These are phyloP conservation scores for Denticeps clupeoides DNA, from an alignment of 2,797 vertebrate genomes.

Conservation along the genomic window DNA sequence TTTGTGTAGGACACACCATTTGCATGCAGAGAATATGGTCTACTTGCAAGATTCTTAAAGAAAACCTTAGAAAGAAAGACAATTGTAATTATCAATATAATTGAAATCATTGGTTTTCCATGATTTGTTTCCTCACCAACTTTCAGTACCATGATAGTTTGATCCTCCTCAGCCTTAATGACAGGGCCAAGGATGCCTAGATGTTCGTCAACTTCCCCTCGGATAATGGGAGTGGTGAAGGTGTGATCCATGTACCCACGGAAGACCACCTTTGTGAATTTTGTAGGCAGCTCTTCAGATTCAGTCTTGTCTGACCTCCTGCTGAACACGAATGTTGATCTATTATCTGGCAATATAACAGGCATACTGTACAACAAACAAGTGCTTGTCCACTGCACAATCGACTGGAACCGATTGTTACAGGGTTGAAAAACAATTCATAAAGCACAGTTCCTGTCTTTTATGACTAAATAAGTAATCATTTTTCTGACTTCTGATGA, in stretches of 20 bases:
- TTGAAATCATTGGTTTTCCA: background rate
- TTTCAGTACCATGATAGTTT: slow-evolving; percentile 70
- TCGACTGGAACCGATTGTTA: too few species aligned
- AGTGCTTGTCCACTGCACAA: too few species aligned
- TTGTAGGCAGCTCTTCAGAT: slow-evolving; percentile 35
- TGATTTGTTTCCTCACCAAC: background rate
- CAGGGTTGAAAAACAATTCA: too few species aligned
- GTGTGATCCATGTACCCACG: slow-evolving; percentile 71
- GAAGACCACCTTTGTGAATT: slow-evolving; percentile 79
- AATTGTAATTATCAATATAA: background rate
- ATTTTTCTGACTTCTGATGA: too few species aligned
- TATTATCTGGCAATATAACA: too few species aligned
- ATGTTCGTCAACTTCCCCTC: slow-evolving; percentile 77
- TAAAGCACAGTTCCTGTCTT: too few species aligned
- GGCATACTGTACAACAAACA: background rate
- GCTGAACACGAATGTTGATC: too few species aligned
- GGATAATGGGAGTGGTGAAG: slow-evolving; percentile 63
- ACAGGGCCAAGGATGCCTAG: slow-evolving; percentile 87
- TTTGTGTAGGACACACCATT: slow-evolving; percentile 87
- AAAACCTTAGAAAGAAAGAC: slow-evolving; percentile 60
- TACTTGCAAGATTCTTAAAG: slow-evolving; percentile 81
- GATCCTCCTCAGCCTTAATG: slow-evolving; percentile 82
- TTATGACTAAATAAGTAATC: too few species aligned
- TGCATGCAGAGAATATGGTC: slow-evolving; percentile 80
- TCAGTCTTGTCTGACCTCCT: slow-evolving; percentile 51